These are phyloP conservation scores for Molothrus ater DNA, from an alignment of 2,797 vertebrate genomes.

Conservation along the genomic window DNA sequence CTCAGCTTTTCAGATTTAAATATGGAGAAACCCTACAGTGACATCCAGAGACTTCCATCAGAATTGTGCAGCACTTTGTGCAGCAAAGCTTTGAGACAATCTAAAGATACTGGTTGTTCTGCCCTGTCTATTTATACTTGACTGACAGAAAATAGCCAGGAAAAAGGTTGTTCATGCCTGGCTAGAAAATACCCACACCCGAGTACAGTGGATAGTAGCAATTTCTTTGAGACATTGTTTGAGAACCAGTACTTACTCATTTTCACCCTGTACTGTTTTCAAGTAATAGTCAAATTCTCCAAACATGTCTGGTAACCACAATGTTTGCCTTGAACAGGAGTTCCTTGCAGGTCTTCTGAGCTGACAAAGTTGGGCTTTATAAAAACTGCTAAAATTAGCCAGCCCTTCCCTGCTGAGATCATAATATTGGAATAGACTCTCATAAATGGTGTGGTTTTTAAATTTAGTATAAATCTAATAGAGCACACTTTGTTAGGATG, in stretches of 20 bases:
- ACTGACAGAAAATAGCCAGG: conserved; percentile 15
- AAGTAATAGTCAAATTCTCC: conserved; percentile 59
- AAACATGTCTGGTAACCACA: conserved; percentile 70
- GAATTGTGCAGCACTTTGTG: background rate
- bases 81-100: background rate
- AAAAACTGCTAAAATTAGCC: conserved; percentile 71
- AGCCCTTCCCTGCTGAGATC: conserved; percentile 64
- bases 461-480: conserved; percentile 57
- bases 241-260: conserved; percentile 63
- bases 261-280: conserved; percentile 65
- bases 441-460: conserved; percentile 51
- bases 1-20: background rate
- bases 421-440: conserved; percentile 62
- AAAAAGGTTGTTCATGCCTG: conserved; percentile 40
- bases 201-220: conserved; percentile 10
- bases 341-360: conserved; percentile 57
- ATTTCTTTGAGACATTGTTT: conserved; percentile 57
- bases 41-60: background rate
- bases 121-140: background rate
- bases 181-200: conserved; percentile 50
- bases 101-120: conserved; percentile 1
- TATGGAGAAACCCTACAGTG: background rate
- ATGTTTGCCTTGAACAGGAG: conserved; percentile 68
- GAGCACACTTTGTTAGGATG: conserved; percentile 40
- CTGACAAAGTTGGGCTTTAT: conserved; percentile 71